Conservation (phyloP, 2,113 vertebrate species). For the Mastomys natalensis region DNA sequence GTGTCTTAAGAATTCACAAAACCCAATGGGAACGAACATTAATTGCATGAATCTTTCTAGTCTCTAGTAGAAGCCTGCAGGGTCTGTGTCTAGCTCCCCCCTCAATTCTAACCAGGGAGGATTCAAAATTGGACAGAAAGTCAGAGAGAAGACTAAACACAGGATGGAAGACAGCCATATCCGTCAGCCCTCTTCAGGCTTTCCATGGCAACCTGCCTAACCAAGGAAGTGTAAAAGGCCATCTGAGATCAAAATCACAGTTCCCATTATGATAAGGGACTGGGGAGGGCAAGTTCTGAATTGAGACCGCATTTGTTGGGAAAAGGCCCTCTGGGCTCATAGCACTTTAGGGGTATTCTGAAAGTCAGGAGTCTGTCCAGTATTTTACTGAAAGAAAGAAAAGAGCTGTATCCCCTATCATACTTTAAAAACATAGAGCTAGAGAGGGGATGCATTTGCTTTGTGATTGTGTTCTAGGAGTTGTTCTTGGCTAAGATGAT, state of each 20-base stretch:
- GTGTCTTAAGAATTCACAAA: neutral
- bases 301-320: neutral
- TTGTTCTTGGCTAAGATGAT: neutral
- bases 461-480: neutral
- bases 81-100: neutral
- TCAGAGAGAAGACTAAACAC: neutral
- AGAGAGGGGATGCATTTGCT: neutral
- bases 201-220: neutral
- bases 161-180: neutral
- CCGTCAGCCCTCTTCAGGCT: neutral
- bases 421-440: constrained; percentile 11
- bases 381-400: neutral
- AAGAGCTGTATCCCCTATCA: neutral
- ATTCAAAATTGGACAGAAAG: neutral
- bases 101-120: neutral
- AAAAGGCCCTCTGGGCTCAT: neutral
- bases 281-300: neutral
- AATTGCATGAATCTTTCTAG: neutral
- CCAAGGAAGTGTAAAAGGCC: neutral
- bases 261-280: neutral
- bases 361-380: neutral
- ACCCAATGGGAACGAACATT: neutral
- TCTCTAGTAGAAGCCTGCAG: neutral
- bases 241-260: constrained; percentile 33
- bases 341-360: neutral